Conservation (phyloP, 2,113 vertebrate genomes). For the Otocyon megalotis region DNA sequence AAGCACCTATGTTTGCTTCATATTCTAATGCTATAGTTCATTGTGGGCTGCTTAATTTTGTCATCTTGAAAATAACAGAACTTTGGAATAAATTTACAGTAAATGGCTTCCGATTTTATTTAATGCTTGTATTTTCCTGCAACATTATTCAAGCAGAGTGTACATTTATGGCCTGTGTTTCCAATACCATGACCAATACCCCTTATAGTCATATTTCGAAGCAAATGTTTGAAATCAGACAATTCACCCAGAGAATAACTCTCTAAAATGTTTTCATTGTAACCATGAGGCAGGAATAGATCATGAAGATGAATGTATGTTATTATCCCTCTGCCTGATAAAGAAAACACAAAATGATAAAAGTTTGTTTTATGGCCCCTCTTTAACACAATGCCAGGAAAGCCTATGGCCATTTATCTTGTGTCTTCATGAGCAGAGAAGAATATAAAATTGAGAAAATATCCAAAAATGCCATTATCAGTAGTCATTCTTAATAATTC, state of each 20-base stretch:
- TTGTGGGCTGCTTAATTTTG: constrained; percentile 54
- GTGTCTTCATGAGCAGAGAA: constrained; percentile 35
- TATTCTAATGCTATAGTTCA: constrained; percentile 39
- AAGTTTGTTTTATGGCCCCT: constrained; percentile 23
- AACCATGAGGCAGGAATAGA: constrained; percentile 27
- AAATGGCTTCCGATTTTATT: constrained; percentile 51
- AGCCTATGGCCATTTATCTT: not conserved
- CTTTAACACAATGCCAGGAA: not conserved
- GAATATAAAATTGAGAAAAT: constrained; percentile 54
- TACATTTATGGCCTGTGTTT: not conserved
- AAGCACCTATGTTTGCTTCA: not conserved
- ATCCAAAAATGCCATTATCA: not conserved
- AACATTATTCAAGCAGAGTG: constrained; percentile 39
- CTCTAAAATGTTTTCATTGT: constrained; percentile 51
- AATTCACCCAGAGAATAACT: constrained; percentile 15
- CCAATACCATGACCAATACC: not conserved
- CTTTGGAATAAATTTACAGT: constrained; percentile 32
- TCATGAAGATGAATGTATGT: not conserved
- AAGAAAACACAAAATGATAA: constrained; percentile 56
- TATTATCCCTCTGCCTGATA: constrained; percentile 21
- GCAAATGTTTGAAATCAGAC: constrained; percentile 42
- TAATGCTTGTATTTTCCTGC: constrained; percentile 40
- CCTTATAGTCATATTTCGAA: constrained; percentile 58
- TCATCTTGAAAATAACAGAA: constrained; percentile 56
- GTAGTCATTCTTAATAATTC: constrained; percentile 37